Conservation (phyloP, 2,113 vertebrate species). For the Syngnathoides biaculeatus region DNA sequence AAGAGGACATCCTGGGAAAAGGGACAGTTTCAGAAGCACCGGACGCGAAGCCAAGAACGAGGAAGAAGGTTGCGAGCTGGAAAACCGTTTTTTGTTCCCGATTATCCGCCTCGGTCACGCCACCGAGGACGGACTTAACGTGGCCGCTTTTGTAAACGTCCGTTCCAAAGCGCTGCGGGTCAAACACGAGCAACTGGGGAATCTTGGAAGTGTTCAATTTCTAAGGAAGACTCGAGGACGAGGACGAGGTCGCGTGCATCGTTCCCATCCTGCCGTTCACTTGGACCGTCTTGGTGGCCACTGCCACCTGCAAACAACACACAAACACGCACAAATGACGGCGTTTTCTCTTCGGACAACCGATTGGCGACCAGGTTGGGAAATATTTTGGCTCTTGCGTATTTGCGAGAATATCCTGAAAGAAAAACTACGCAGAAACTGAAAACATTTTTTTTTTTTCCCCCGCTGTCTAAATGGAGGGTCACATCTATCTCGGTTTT, state of each 20-base stretch:
- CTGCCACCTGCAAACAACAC: conserved; percentile 58
- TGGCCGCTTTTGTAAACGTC: conserved; percentile 9
- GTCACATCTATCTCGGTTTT: neutral
- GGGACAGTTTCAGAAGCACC: neutral
- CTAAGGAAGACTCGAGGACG: conserved; percentile 27
- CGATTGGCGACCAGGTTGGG: no score
- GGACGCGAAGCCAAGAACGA: neutral
- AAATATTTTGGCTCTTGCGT: no score
- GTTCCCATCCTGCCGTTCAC: conserved; percentile 74
- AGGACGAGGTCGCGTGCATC: conserved; percentile 50
- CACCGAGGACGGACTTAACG: conserved; percentile 11
- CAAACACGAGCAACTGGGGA: neutral
- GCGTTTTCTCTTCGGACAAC: no score
- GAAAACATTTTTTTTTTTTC: no score
- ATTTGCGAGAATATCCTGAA: no score
- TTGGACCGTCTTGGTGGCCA: conserved; percentile 66
- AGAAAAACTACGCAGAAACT: no score
- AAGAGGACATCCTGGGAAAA: neutral
- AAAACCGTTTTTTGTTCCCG: neutral
- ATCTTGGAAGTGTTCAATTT: conserved; percentile 8
- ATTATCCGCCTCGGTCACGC: no score
- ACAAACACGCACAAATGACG: neutral
- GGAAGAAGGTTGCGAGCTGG: neutral
- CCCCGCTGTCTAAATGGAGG: no score
- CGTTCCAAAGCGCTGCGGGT: conserved; percentile 18